Evolutionary conservation across 30 jellyfish, hydroid and myxozoan genomes (phyloP), one percentile per base, ranked within the genome.

Genomic region (Clytia hemisphaerica): DNA sequence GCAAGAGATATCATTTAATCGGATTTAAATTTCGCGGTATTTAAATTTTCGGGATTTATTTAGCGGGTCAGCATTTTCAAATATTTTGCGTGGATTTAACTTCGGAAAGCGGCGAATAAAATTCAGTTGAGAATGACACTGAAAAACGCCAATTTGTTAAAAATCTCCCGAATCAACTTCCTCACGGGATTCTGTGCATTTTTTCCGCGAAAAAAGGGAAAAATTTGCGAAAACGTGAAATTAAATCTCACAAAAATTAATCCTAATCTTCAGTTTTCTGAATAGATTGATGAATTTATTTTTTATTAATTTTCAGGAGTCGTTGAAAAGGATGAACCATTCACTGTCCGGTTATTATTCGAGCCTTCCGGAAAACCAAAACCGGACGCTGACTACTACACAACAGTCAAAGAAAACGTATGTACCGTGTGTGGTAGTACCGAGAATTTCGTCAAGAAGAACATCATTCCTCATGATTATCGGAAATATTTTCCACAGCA

Each of bases 381-480:
- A 29, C 76, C 51, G 4, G 97, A 78, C 69, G 40, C 84, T 32
- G 93, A 76, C 62, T 88, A 88, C 69, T 88, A 88, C 87, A 73
- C 86, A 61, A 88, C 97, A 2, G 93, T 71, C 73, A 88, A 88
- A 46, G 94, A 88, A 26, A 88, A 88, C 88, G 63, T 48, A 21
- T 88, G 97, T 53, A 94, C 80, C 3, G 97, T 88, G 25, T 88
- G 97, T 64, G 94, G 94, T 24, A 46, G 60, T 25, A 78, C 30
- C 12, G 97, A 88, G 28, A 70, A 62, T 32, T 88, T 79, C 36
- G 88, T 74, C 42, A 87, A 85, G 34, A 88, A 88, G 73, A 79
- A 73, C 93, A 68, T 88, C 10, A 92, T 88, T 19, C 97, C 97
- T 26, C 97, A 88, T 61, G 97, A 88, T 53, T 88, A 88, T 65